Evolutionary conservation across 2,113 vertebrate species (phyloP).

Genomic region (Pteropus alecto): DNA sequence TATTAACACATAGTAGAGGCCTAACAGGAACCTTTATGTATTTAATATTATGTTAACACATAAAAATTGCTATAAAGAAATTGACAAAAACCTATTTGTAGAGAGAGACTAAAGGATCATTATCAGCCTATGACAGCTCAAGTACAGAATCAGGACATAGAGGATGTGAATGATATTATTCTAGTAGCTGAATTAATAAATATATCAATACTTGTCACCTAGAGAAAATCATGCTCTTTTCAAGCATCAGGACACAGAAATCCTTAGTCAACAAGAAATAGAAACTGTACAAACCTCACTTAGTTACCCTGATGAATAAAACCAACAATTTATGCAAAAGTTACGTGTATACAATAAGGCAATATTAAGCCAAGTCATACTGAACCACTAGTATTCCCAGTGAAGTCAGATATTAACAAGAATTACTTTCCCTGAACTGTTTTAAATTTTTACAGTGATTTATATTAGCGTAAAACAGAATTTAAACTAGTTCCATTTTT

Average conservation of each 20-base stretch:
- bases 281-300: not conserved
- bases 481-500: not conserved
- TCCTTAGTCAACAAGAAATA: not conserved
- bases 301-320: not conserved
- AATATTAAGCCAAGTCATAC: not conserved
- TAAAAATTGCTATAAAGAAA: not conserved
- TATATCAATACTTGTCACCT: not conserved
- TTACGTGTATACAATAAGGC: not conserved
- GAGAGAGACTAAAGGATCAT: not conserved
- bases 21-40: not conserved
- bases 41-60: not conserved
- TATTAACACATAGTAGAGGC: not conserved
- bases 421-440: not conserved
- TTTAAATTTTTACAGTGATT: slow-evolving; percentile 26
- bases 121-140: not conserved
- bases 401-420: not conserved
- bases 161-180: not conserved
- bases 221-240: not conserved
- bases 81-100: slow-evolving; percentile 19
- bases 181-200: not conserved
- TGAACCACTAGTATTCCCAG: not conserved
- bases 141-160: not conserved
- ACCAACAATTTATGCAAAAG: not conserved
- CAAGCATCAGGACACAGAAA: slow-evolving; percentile 20
- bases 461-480: not conserved